Percentiles rank a stretch among this genome's conserved stretches.
These are phyloP conservation scores for Pseudochaenichthys georgianus DNA, from an alignment of 2,797 vertebrate genomes.

Conservation along the genomic window DNA sequence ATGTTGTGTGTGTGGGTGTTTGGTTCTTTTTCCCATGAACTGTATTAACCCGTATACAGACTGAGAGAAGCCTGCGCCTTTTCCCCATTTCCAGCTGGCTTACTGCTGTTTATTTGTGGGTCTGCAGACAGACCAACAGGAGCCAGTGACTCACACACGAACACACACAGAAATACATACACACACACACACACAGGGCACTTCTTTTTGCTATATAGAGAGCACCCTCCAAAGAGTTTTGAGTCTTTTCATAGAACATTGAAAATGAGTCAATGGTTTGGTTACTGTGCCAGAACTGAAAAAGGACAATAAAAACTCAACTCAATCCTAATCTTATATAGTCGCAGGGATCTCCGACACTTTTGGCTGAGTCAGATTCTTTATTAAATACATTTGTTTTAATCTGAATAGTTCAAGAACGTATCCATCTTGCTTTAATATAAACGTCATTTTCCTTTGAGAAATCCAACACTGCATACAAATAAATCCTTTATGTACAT, in stretches of 20 bases:
- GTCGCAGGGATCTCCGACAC: neutral
- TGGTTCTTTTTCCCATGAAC: constrained; percentile 84
- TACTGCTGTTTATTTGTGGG: constrained; percentile 83
- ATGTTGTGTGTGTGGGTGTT: constrained; percentile 58
- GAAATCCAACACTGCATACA: neutral
- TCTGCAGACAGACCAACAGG: constrained; percentile 84
- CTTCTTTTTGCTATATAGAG: constrained; percentile 60
- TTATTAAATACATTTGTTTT: constrained; percentile 14
- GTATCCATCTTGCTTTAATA: constrained; percentile 1
- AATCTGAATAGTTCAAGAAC: neutral
- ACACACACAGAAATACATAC: constrained; percentile 20
- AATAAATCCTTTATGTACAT: constrained; percentile 8
- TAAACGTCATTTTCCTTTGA: neutral
- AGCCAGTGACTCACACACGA: constrained; percentile 77
- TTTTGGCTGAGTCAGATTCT: neutral
- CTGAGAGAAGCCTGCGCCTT: constrained; percentile 76
- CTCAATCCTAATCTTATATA: neutral
- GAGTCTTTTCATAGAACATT: constrained; percentile 60
- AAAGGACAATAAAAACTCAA: constrained; percentile 12
- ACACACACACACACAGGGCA: constrained; percentile 28
- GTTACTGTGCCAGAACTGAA: neutral
- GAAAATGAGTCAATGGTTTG: constrained; percentile 32
- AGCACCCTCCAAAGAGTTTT: constrained; percentile 54
- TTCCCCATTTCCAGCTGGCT: constrained; percentile 82
- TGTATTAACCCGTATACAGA: constrained; percentile 80